A percentile compares a stretch with the other conserved stretches of the same genome.
Conservation (phyloP, 2,113 vertebrate genomes). For the Notarius lentiginosus region DNA sequence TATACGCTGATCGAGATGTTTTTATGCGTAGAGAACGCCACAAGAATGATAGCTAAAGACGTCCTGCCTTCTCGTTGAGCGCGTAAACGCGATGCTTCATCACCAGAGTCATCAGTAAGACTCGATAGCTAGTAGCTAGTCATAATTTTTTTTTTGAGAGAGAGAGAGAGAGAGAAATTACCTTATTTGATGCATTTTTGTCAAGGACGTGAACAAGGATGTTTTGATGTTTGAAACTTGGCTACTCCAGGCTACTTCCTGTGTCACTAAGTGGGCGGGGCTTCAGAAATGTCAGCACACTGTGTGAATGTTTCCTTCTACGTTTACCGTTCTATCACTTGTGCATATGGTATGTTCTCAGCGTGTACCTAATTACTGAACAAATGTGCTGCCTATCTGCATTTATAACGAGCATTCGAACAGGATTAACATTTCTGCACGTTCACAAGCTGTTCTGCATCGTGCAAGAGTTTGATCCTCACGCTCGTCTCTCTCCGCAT, state of each 20-base stretch:
- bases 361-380: constrained; percentile 21
- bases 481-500: constrained; percentile 7
- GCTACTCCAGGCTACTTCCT: neutral
- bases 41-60: neutral
- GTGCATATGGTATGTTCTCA: neutral
- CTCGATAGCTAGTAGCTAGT: neutral
- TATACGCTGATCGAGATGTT: neutral
- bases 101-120: neutral
- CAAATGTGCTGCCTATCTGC: constrained; percentile 4
- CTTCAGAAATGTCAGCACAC: neutral
- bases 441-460: constrained; percentile 13
- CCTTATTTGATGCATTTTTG: neutral
- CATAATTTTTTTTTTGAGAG: neutral
- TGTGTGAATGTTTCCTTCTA: neutral
- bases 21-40: neutral
- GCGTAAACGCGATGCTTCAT: neutral
- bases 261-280: neutral
- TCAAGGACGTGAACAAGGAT: neutral
- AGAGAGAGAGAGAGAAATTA: no score
- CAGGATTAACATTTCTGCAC: neutral
- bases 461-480: neutral
- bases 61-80: neutral
- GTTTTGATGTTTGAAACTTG: neutral
- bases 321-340: neutral
- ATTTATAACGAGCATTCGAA: neutral